Conservation (phyloP, 2,113 vertebrate species). For the Paradoxurus hermaphroditus region DNA sequence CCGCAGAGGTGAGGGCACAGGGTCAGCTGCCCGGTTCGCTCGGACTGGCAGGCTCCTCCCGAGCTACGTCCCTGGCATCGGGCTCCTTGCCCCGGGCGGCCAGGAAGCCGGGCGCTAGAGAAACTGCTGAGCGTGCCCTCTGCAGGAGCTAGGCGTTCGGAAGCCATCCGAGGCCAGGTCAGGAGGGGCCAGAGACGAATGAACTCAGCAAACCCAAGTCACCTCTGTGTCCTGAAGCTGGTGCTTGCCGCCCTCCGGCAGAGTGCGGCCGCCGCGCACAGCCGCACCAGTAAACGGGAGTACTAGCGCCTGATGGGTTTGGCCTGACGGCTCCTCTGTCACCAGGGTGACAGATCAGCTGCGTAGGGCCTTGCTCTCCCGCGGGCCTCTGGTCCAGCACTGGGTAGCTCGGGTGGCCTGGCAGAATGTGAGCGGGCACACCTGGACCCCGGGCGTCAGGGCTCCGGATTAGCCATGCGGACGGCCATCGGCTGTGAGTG, state of each 20-base stretch:
- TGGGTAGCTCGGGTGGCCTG: neutral
- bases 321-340: neutral
- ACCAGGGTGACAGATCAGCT: neutral
- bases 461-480: neutral
- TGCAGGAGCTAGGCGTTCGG: neutral
- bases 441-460: fast-evolving
- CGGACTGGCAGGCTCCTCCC: neutral
- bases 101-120: neutral
- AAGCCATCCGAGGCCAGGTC: neutral
- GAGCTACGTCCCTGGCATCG: neutral
- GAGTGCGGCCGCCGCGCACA: too few species aligned
- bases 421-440: fast-evolving
- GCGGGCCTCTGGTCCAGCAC: fast-evolving
- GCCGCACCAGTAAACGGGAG: neutral
- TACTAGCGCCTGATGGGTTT: neutral
- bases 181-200: neutral
- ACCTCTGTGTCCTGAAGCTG: neutral
- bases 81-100: conserved; percentile 3
- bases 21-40: fast-evolving
- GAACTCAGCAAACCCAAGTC: neutral
- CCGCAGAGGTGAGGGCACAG: fast-evolving
- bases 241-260: neutral
- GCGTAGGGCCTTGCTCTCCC: neutral
- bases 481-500: fast-evolving
- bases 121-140: conserved; percentile 1